Evolutionary conservation across 2,797 vertebrate species (phyloP).

Genomic region (Sebastes miniatus): DNA sequence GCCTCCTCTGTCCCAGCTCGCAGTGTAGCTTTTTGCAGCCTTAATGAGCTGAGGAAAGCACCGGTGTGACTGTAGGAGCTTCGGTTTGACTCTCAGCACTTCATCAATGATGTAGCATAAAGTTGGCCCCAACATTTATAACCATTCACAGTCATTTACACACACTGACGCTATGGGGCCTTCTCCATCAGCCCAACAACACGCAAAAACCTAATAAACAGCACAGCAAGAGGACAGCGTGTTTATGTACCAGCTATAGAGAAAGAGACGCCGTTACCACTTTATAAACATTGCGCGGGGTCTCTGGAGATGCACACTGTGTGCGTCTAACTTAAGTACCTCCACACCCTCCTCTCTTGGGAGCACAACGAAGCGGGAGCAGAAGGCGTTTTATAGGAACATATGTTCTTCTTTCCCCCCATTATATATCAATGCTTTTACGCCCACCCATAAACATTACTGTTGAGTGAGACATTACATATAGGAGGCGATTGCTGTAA

Average conservation of each 20-base stretch:
- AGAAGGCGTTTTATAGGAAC: constrained; percentile 83
- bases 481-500: constrained; percentile 49
- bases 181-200: constrained; percentile 29
- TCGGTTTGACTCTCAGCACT: constrained; percentile 59
- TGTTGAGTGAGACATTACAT: constrained; percentile 71
- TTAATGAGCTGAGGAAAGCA: constrained; percentile 79
- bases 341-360: constrained; percentile 73
- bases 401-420: constrained; percentile 77
- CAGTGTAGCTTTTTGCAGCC: constrained; percentile 57
- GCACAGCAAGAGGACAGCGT: constrained; percentile 2
- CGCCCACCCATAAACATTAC: constrained; percentile 76
- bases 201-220: constrained; percentile 50
- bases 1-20: constrained; percentile 44
- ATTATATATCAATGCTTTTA: constrained; percentile 79
- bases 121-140: constrained; percentile 69
- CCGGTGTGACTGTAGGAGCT: constrained; percentile 45
- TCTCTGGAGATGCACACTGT: constrained; percentile 67
- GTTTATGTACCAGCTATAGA: constrained; percentile 42
- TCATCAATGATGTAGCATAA: constrained; percentile 74
- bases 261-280: constrained; percentile 64
- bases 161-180: constrained; percentile 41
- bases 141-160: constrained; percentile 70
- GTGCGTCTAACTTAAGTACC: constrained; percentile 77
- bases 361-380: constrained; percentile 71
- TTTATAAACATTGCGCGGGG: constrained; percentile 78